Conservation (phyloP, 2,888 invertebrate species). For the Syritta pipiens region DNA sequence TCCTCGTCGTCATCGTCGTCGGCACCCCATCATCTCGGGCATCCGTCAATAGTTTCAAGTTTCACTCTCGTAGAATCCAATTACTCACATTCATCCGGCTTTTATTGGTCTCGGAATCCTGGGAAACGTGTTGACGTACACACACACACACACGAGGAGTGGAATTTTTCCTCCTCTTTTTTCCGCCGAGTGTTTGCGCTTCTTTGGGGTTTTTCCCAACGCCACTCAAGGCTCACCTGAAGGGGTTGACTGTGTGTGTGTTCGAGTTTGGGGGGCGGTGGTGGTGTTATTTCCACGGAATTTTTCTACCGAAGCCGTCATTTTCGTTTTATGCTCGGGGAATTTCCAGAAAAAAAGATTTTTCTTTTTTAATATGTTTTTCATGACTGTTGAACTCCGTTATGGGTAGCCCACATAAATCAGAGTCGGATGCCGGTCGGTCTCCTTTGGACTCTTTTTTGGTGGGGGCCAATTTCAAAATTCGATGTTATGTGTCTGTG, state of each 20-base stretch:
- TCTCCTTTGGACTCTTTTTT: background rate
- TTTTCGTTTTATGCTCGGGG: conserved; percentile 43
- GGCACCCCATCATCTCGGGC: background rate
- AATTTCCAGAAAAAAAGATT: conserved; percentile 16
- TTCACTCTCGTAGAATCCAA: conserved; percentile 47
- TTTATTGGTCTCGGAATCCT: conserved; percentile 32
- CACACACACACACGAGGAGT: background rate
- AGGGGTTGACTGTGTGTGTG: too few species aligned
- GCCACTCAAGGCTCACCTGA: conserved; percentile 24
- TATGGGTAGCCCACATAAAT: conserved; percentile 40
- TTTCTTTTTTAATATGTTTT: conserved; percentile 36
- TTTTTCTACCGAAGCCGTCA: conserved; percentile 19
- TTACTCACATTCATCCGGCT: conserved; percentile 41
- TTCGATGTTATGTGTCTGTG: conserved; percentile 1
- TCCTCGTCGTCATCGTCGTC: too few species aligned
- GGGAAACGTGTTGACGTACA: conserved; percentile 12
- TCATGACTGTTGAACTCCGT: conserved; percentile 33
- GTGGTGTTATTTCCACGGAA: too few species aligned
- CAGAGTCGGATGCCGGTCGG: background rate
- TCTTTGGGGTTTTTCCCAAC: conserved; percentile 3
- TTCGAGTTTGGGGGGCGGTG: too few species aligned
- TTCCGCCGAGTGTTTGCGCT: background rate
- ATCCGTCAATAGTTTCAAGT: conserved; percentile 27
- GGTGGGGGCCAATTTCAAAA: conserved; percentile 26
- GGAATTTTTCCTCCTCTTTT: background rate